Evolutionary conservation across 1,140 invertebrate species (phyloP).

Genomic region (Holcopasites calliopsidis): DNA sequence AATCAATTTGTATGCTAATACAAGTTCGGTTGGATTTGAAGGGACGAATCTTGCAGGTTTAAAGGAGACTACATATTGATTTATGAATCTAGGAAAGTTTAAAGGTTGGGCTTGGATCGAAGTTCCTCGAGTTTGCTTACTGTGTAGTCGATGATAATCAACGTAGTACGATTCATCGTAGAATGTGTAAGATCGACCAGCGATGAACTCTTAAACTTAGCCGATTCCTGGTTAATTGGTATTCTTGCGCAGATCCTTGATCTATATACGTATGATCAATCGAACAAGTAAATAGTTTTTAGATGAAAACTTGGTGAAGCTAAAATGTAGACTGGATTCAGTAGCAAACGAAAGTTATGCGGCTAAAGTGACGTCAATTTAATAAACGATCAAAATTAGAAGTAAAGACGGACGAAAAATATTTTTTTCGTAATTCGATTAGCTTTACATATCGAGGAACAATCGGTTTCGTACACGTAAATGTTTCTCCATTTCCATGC

Average conservation of each 20-base stretch:
- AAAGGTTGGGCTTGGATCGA: background rate
- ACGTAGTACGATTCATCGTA: constrained; percentile 7
- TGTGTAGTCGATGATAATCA: background rate
- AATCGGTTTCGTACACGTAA: background rate
- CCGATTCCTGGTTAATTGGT: constrained; percentile 4
- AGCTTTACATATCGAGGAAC: too few species aligned
- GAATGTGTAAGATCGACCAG: background rate
- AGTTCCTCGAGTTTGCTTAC: background rate
- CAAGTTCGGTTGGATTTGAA: too few species aligned
- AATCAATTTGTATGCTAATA: too few species aligned
- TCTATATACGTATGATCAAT: background rate
- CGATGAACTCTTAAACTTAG: background rate
- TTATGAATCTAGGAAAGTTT: background rate
- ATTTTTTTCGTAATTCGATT: too few species aligned
- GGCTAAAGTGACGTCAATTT: too few species aligned
- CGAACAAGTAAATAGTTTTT: too few species aligned
- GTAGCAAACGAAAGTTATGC: too few species aligned
- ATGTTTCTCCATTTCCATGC: background rate
- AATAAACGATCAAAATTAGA: too few species aligned
- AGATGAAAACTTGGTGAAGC: too few species aligned
- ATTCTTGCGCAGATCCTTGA: background rate
- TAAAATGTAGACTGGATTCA: too few species aligned
- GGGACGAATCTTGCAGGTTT: background rate
- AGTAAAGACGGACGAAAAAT: too few species aligned
- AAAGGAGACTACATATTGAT: background rate